Evolutionary conservation across 2,888 invertebrate genomes (phyloP), one percentile per base, ranked within the genome.

Genomic region (Ennomos erosarius): DNA sequence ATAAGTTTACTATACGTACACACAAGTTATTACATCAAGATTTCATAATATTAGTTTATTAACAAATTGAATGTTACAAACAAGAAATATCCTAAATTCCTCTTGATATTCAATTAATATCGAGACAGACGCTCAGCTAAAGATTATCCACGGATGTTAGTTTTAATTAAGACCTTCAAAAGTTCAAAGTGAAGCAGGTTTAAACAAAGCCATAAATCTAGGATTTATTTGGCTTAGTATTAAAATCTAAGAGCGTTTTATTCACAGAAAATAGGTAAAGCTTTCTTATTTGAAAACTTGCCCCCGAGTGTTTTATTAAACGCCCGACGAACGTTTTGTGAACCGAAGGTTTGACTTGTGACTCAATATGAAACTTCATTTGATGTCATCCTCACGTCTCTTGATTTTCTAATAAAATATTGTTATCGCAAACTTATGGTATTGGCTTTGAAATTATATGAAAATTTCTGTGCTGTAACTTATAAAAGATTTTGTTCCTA

Each of bases 171-270:
- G 9, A 3, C 35, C 11, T 36, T 46, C 46, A 9, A 12, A 46
- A 57, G 51, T 57, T 42, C 51, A 52, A 43, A 56, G 35, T 13
- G 26, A 26, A 44, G n/a, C 11, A 36, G 40, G 37, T 51, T 57
- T 33, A 42, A 52, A 58, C 47, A 52, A 57, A 57, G 45, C 40
- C 36, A 26, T 46, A 11, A 49, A 33, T 37, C 46, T 38, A 16
- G 43, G 48, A 38, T 48, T 58, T 52, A 34, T 52, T 57, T 43
- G 35, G 47, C 40, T 52, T 47, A 37, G 46, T 13, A 52, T 52
- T 37, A 57, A 55, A 51, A 50, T 48, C 38, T 33, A 34, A 45
- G 9, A 40, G 40, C 10, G 13, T 57, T 52, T 52, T 48, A 16
- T 48, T 37, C 10, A 26, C 10, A 47, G 35, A 13, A 13, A 52